Conservation (phyloP, 2,888 invertebrate species). For the Drosophila mimetica region DNA sequence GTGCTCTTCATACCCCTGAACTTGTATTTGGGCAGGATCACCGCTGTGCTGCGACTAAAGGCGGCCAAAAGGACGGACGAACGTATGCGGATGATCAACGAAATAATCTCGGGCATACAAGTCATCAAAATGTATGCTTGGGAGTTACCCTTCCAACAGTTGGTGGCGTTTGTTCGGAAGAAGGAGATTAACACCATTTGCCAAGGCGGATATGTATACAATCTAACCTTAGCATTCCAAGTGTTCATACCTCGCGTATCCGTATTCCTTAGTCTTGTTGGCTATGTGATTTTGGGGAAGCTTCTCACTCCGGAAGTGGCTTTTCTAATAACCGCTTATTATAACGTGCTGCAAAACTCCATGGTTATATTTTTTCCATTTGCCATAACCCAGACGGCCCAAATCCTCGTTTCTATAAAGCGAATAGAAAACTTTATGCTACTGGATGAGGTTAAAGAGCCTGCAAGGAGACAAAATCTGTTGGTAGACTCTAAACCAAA, state of each 20-base stretch:
- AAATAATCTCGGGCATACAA: slow-evolving; percentile 94
- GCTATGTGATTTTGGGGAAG: slow-evolving; percentile 89
- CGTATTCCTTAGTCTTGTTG: slow-evolving; percentile 92
- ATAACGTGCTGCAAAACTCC: slow-evolving; percentile 92
- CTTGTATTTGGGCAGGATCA: slow-evolving; percentile 91
- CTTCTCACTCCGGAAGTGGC: slow-evolving; percentile 92
- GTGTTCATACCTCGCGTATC: slow-evolving; percentile 95
- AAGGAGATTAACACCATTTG: slow-evolving; percentile 88
- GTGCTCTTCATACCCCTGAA: slow-evolving; percentile 90
- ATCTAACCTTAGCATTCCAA: slow-evolving; percentile 91
- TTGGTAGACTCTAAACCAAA: slow-evolving; percentile 74
- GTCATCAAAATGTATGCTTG: slow-evolving; percentile 99
- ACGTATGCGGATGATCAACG: slow-evolving; percentile 95
- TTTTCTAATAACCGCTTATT: slow-evolving; percentile 94
- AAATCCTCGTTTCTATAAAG: slow-evolving; percentile 87
- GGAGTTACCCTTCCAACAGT: slow-evolving; percentile 93
- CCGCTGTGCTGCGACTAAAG: slow-evolving; percentile 90
- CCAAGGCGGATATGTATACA: slow-evolving; percentile 90
- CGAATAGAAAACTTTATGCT: slow-evolving; percentile 86
- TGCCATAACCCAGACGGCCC: slow-evolving; percentile 88
- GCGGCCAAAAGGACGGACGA: slow-evolving; percentile 95
- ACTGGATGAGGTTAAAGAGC: slow-evolving; percentile 85
- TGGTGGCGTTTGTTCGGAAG: slow-evolving; percentile 88
- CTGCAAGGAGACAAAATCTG: no score
- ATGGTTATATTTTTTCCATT: slow-evolving; percentile 95